phyloP scores from a whole-genome alignment of 2,113 vertebrate species.

The Paraplagusia blochii region DNA sequence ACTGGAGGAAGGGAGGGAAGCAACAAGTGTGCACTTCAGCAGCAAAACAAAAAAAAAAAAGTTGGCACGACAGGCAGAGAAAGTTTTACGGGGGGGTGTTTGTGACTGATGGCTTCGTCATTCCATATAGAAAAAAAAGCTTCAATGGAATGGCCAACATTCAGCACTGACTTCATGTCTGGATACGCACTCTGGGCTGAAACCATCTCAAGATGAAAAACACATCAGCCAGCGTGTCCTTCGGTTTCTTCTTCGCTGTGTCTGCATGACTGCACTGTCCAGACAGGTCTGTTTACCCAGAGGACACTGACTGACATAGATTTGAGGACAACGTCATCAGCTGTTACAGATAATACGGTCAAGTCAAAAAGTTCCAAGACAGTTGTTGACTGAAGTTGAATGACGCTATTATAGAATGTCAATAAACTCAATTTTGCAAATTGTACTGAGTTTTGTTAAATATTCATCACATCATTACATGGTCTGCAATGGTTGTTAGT shows the following conservation, averaged over 20 bases:
- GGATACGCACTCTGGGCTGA: conserved; percentile 39
- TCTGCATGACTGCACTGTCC: conserved; percentile 3
- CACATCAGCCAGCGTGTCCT: conserved; percentile 33
- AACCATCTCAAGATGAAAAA: conserved; percentile 44
- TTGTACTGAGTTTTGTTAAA: no score
- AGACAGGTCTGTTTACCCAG: conserved; percentile 5
- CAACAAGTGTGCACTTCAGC: not conserved
- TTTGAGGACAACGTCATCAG: not conserved
- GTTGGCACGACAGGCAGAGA: conserved; percentile 17
- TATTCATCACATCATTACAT: no score
- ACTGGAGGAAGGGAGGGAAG: not conserved
- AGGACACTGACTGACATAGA: conserved; percentile 8
- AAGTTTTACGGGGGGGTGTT: conserved; percentile 15
- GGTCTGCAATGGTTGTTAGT: no score
- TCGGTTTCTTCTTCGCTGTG: conserved; percentile 9
- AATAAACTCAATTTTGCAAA: no score
- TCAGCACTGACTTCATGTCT: conserved; percentile 57
- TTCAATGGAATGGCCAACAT: conserved; percentile 25
- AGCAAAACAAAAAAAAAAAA: not conserved
- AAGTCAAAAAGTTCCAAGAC: no score
- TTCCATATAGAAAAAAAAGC: conserved; percentile 27
- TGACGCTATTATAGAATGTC: no score
- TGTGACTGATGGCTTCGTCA: conserved; percentile 42
- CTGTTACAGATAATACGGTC: no score
- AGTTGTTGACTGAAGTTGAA: no score